Evolutionary conservation across 2,888 invertebrate genomes (phyloP), one percentile per base, ranked within the genome.

Genomic region (Cephus pygmeus): DNA sequence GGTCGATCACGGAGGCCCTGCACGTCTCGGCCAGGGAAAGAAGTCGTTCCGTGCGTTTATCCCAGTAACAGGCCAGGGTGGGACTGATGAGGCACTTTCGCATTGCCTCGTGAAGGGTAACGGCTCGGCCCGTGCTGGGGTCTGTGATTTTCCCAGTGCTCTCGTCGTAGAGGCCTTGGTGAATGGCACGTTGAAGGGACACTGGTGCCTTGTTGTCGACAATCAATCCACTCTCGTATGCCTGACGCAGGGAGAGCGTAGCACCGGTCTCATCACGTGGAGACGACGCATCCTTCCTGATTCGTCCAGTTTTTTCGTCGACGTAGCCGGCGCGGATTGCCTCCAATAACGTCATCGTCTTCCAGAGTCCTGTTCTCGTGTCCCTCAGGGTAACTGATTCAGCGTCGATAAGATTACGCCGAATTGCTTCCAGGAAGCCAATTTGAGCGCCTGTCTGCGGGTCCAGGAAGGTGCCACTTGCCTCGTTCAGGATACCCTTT

Each of bases 81-180:
- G 97, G 96, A 91, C 96, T 96, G 76, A 98, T 94, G 9, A 96
- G 93, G 81, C 95, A 96, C 83, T 95, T 94, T 75, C 97, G 94
- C 88, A 97, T 96, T 3, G 97, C 95, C 92, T 97, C 97, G 85
- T 97, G 96, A 69, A 97, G 91, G 1, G 97, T 97, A 4, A 98
- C 95, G 86, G 95, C 94, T 80, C 96, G 94, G 73, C 96, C 95
- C 4, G 95, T 96, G 79, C 94, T 94, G 0, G 96, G 96, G 92
- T 98, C 98, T 69, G 95, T 93, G 76, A 98, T 94, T 92, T 96
- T 97, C 15, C 97, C 97, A 0, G 95, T 95, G 80, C 93, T 93
- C 79, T 96, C 96, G 84, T 97, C 96, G 88, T 97, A 97, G 0
- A 97, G 92, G 2, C 97, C 97, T 92, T 97, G 96, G 89, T 97